Evolutionary conservation across 2,113 vertebrate species (phyloP).

Genomic region (Neoarius graeffei): DNA sequence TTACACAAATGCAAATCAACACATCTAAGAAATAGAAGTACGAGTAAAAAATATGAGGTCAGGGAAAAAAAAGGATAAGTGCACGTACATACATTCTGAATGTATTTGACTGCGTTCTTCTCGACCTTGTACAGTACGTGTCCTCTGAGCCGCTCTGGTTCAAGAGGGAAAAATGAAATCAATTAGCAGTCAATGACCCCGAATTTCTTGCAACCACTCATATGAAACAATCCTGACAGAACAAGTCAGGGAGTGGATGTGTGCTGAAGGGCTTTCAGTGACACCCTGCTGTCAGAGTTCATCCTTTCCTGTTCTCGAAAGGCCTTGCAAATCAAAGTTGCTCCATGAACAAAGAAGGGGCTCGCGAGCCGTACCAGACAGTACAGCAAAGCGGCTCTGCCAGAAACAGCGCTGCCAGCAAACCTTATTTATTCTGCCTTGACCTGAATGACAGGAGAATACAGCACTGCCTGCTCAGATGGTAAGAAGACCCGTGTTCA

Average conservation of each 20-base stretch:
- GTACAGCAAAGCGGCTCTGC: conserved; percentile 34
- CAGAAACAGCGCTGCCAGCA: conserved; percentile 27
- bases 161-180: conserved; percentile 13
- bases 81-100: neutral
- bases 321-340: conserved; percentile 36
- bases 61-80: neutral
- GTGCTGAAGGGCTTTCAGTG: conserved; percentile 21
- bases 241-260: conserved; percentile 1
- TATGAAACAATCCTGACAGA: conserved; percentile 11
- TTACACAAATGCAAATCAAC: neutral
- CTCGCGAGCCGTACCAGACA: conserved; percentile 31
- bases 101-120: conserved; percentile 30
- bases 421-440: conserved; percentile 27
- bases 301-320: neutral
- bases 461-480: neutral
- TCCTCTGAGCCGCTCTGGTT: conserved; percentile 9
- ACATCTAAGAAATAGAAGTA: neutral
- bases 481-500: neutral
- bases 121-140: conserved; percentile 28
- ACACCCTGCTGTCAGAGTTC: conserved; percentile 19
- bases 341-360: conserved; percentile 43
- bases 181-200: conserved; percentile 7
- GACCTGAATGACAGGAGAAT: conserved; percentile 32
- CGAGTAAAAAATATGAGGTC: neutral
- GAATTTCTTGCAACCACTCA: neutral